These are phyloP conservation scores for Galaxias olidus DNA, from an alignment of 2,797 vertebrate genomes.

Conservation along the genomic window DNA sequence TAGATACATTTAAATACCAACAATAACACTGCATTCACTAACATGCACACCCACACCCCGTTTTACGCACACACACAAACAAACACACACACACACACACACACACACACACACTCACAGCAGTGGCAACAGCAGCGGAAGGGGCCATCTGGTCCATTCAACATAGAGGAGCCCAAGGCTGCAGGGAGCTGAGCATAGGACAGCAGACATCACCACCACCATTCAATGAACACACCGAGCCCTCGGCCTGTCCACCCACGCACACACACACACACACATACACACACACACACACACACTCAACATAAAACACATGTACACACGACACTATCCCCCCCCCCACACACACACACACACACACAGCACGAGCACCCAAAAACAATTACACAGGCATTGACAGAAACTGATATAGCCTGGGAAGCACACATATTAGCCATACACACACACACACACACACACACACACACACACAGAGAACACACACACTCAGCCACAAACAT, in stretches of 20 bases:
- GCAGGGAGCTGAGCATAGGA: slow-evolving; percentile 50
- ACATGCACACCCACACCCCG: neutral
- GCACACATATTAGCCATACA: neutral
- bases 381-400: slow-evolving; percentile 1
- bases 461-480: neutral
- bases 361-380: neutral
- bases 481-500: neutral
- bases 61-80: slow-evolving; percentile 1
- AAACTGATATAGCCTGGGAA: too few species aligned
- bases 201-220: slow-evolving; percentile 71
- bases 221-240: slow-evolving; percentile 70
- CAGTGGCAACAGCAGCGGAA: slow-evolving; percentile 31
- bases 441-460: slow-evolving; percentile 24
- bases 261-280: slow-evolving; percentile 32
- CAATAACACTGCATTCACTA: neutral
- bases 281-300: slow-evolving; percentile 27
- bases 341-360: slow-evolving; percentile 27
- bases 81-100: slow-evolving; percentile 7
- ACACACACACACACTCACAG: slow-evolving; percentile 22
- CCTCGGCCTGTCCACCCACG: slow-evolving; percentile 39
- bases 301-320: neutral
- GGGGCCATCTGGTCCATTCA: slow-evolving; percentile 70
- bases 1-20: slow-evolving; percentile 5
- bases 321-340: slow-evolving; percentile 29
- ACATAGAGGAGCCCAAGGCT: slow-evolving; percentile 40